A percentile compares a stretch with the other conserved stretches of the same genome.
These are phyloP conservation scores for Delia radicum DNA, from an alignment of 1,140 invertebrate species.

Conservation along the genomic window DNA sequence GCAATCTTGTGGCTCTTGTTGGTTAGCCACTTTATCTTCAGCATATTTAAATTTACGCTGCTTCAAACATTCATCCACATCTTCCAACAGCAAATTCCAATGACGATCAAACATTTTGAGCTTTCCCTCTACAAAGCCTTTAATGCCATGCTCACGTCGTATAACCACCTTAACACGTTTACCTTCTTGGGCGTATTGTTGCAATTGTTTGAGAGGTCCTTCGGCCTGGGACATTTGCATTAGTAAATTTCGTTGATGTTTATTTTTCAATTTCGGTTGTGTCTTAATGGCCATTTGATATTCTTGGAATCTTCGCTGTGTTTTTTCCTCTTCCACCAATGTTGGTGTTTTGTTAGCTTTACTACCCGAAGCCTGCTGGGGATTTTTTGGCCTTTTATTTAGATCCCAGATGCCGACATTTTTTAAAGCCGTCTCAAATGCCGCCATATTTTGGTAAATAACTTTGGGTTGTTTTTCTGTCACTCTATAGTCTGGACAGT, in stretches of 20 bases:
- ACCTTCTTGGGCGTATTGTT: slow-evolving; percentile 62
- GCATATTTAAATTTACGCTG: slow-evolving; percentile 58
- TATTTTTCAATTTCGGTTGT: slow-evolving; percentile 37
- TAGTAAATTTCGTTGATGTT: slow-evolving; percentile 61
- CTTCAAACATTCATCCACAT: slow-evolving; percentile 85
- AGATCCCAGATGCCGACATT: slow-evolving; percentile 43
- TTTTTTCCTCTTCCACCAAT: slow-evolving; percentile 1
- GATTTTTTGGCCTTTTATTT: slow-evolving; percentile 32
- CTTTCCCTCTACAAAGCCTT: slow-evolving; percentile 77
- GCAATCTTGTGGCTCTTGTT: slow-evolving; percentile 30
- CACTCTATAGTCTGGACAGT: slow-evolving; percentile 59
- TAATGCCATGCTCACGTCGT: slow-evolving; percentile 65
- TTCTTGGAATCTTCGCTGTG: slow-evolving; percentile 35
- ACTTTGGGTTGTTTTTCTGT: slow-evolving; percentile 53
- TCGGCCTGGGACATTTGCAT: slow-evolving; percentile 62
- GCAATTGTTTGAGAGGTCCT: slow-evolving; percentile 67
- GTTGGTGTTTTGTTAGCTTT: slow-evolving; percentile 11
- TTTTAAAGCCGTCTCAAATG: slow-evolving; percentile 44
- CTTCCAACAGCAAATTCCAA: slow-evolving; percentile 86
- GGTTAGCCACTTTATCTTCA: slow-evolving; percentile 37
- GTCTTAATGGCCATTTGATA: slow-evolving; percentile 46
- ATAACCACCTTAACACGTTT: slow-evolving; percentile 69
- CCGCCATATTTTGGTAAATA: slow-evolving; percentile 47
- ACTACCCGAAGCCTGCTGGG: background rate
- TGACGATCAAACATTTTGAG: slow-evolving; percentile 91